Percentiles rank a stretch among this genome's conserved stretches.
These are phyloP conservation scores for Lypha dubia DNA, from an alignment of 2,888 invertebrate genomes.

Conservation along the genomic window DNA sequence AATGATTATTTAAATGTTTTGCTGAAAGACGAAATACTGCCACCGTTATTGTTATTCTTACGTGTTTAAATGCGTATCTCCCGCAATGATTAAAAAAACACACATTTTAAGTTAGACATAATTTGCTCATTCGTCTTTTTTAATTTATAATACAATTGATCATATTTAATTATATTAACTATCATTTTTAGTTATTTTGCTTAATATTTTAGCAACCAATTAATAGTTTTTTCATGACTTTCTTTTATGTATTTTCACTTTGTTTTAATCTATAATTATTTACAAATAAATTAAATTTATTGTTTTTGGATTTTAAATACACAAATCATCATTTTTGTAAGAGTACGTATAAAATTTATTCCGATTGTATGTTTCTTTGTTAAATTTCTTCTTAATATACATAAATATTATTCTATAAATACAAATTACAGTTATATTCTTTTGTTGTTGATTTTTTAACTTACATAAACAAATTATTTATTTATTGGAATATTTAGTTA, in stretches of 20 bases:
- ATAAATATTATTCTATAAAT: slow-evolving; percentile 17
- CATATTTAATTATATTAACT: slow-evolving; percentile 78
- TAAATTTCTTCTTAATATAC: slow-evolving; percentile 25
- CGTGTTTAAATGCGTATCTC: too few relatives aligned
- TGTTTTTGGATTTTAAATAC: slow-evolving; percentile 61
- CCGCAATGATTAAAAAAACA: neutral
- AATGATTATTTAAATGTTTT: too few relatives aligned
- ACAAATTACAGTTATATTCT: slow-evolving; percentile 35
- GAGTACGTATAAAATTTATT: slow-evolving; percentile 61
- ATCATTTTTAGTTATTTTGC: slow-evolving; percentile 68
- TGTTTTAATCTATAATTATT: slow-evolving; percentile 53
- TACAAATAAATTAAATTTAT: slow-evolving; percentile 65
- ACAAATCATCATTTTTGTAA: slow-evolving; percentile 54
- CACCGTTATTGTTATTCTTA: too few relatives aligned
- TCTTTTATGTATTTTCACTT: too few relatives aligned
- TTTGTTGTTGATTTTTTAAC: neutral
- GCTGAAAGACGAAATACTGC: too few relatives aligned
- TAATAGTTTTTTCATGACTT: slow-evolving; percentile 61
- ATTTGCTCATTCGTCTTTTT: slow-evolving; percentile 34
- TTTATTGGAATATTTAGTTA: slow-evolving; percentile 36
- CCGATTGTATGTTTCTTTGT: slow-evolving; percentile 27
- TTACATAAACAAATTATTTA: slow-evolving; percentile 26
- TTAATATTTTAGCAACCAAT: slow-evolving; percentile 73
- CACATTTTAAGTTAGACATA: slow-evolving; percentile 23
- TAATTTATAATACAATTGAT: slow-evolving; percentile 80